These are phyloP conservation scores for Brachionus angularis DNA, from an alignment of 1,140 invertebrate species.

Conservation along the genomic window DNA sequence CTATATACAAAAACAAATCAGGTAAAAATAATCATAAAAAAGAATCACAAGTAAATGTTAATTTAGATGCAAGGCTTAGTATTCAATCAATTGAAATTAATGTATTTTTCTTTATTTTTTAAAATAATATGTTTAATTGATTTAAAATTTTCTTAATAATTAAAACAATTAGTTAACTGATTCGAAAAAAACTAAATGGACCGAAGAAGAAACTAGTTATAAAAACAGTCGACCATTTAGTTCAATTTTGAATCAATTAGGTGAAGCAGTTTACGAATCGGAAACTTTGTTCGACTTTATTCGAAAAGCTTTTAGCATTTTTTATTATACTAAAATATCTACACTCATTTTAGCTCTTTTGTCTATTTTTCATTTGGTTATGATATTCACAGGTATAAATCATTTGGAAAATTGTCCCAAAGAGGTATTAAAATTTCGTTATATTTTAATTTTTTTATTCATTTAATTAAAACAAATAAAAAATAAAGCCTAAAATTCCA, in stretches of 20 bases:
- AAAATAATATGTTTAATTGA: too few species aligned
- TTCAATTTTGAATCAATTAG: constrained; percentile 72
- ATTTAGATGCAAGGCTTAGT: too few species aligned
- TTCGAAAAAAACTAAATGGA: not conserved
- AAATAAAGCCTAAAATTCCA: constrained; percentile 50
- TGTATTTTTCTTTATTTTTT: too few species aligned
- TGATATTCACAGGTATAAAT: constrained; percentile 24
- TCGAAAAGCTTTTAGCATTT: constrained; percentile 67
- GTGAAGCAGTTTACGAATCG: constrained; percentile 74
- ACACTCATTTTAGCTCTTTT: not conserved
- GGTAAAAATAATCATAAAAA: too few species aligned
- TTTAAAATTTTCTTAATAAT: too few species aligned
- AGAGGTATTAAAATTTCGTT: not conserved
- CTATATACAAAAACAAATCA: too few species aligned
- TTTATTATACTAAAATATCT: constrained; percentile 65
- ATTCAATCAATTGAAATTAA: too few species aligned
- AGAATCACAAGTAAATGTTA: too few species aligned
- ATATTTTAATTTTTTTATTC: too few species aligned
- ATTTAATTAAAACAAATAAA: too few species aligned
- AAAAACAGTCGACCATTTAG: constrained; percentile 66
- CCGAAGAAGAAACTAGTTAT: not conserved
- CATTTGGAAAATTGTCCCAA: constrained; percentile 24
- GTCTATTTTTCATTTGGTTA: constrained; percentile 4
- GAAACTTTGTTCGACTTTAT: constrained; percentile 71
- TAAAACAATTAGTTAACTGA: too few species aligned